Conservation (phyloP, 2,797 vertebrate species). For the Balearica regulorum region DNA sequence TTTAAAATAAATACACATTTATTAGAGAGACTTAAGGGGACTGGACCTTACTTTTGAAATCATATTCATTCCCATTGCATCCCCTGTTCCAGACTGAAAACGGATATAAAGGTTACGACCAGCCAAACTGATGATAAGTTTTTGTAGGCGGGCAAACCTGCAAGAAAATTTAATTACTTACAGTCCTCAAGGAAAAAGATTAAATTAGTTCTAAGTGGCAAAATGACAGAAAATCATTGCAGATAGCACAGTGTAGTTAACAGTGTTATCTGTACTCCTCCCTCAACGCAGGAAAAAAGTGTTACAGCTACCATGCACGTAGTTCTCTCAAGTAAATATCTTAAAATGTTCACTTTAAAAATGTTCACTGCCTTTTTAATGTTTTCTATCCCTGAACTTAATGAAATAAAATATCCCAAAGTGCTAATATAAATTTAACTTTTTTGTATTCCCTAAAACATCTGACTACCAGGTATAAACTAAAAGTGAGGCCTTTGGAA, state of each 20-base stretch:
- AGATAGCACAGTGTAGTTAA: not conserved
- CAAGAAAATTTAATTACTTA: not conserved
- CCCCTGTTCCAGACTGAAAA: conserved; percentile 88
- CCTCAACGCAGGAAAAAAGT: not conserved
- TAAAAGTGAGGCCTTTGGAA: not conserved
- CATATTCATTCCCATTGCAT: conserved; percentile 99
- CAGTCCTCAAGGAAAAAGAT: not conserved
- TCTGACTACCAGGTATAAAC: not conserved
- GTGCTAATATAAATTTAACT: not conserved
- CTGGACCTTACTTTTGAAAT: conserved; percentile 85
- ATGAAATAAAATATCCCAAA: not conserved
- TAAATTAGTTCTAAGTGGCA: not conserved
- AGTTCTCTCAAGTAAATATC: not conserved
- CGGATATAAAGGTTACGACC: conserved; percentile 91
- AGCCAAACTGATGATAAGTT: conserved; percentile 82
- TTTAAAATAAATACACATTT: not conserved
- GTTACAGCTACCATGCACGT: not conserved
- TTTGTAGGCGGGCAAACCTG: conserved; percentile 21
- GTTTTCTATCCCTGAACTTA: not conserved
- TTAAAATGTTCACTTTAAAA: not conserved
- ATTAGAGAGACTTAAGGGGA: not conserved
- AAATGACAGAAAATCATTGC: not conserved
- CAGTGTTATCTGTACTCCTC: not conserved
- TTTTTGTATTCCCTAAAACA: not conserved
- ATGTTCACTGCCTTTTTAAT: not conserved